Evolutionary conservation across 2,113 vertebrate species (phyloP), one percentile per base, ranked within the genome.

Genomic region (Centrocercus urophasianus): DNA sequence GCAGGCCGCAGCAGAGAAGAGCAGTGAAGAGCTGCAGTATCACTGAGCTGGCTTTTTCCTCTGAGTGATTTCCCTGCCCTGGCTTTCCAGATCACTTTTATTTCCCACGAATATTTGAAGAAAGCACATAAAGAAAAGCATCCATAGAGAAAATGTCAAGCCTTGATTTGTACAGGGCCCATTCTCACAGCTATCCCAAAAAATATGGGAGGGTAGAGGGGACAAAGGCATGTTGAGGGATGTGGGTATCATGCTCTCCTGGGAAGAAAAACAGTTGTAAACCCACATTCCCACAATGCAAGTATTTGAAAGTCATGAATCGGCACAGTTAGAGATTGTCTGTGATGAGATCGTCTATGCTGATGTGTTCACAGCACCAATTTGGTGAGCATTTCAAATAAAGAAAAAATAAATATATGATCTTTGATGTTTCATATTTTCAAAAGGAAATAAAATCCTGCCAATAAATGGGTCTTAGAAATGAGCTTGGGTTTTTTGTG

Each of bases 231-330:
- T 40, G 36, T 42, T 65, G 45, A 67, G 36, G 56, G 75, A 74
- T 80, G 63, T 74, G 83, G 43, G 63, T 63, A 87, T 69, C 80
- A 28, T 22, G 70, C 48, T 92, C 72, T 42, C 57, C 82, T 77
- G 65, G 56, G 34, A 93, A 89, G 74, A 87, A 83, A 84, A 90
- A 48, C 74, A 96, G 59, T 32, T 87, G 32, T 28, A 48, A 27
- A 86, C 50, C 70, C 48, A 80, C 76, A 47, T 86, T 92, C 64
- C 72, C 90, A 87, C 60, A 81, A 69, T 5, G 59, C 59, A 76
- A 93, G 71, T 63, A 60, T 76, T 91, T 91, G 79, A 69, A 83
- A 93, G 43, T 22, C 83, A 86, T 79, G 85, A 88, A 69, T 19
- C 4, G 6, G 17, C 93, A 83, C 88, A 82, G 88, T 70, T 19